phyloP scores from a whole-genome alignment of 2,797 vertebrate genomes.

The Pelodytes ibericus region DNA sequence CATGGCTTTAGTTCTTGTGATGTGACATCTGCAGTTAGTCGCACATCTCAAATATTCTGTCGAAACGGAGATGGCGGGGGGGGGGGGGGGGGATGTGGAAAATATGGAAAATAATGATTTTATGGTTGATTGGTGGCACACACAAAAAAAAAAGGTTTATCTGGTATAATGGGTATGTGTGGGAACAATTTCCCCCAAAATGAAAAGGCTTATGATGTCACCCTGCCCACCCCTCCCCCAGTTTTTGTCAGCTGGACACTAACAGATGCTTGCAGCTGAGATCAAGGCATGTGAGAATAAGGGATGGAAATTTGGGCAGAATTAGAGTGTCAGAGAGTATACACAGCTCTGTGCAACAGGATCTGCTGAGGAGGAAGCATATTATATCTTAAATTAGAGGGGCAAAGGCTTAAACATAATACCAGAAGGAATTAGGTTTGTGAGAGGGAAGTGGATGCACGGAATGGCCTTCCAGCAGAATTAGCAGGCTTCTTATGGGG shows the following conservation, averaged over 20 bases:
- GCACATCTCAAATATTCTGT: constrained; percentile 20
- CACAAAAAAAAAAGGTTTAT: not conserved
- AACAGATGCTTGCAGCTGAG: constrained; percentile 31
- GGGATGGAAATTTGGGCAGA: constrained; percentile 9
- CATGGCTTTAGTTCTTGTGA: not conserved
- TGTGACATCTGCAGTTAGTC: constrained; percentile 15
- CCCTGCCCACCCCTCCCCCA: constrained; percentile 1
- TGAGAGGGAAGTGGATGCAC: too few species aligned
- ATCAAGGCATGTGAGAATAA: constrained; percentile 33
- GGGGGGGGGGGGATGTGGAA: constrained; percentile 11
- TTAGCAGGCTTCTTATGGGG: too few species aligned
- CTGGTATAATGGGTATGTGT: constrained; percentile 10
- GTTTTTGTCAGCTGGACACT: constrained; percentile 35
- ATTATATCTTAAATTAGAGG: too few species aligned
- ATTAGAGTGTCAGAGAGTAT: not conserved
- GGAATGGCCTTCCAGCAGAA: too few species aligned
- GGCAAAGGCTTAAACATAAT: too few species aligned
- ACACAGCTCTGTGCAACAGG: not conserved
- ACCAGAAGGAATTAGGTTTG: too few species aligned
- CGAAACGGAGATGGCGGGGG: not conserved
- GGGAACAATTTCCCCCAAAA: constrained; percentile 43
- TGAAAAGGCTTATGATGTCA: constrained; percentile 29
- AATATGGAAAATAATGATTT: constrained; percentile 17
- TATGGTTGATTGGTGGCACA: constrained; percentile 16
- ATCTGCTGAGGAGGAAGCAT: too few species aligned